Conservation (phyloP, 1,140 invertebrate genomes). For the Harpegnathos saltator region DNA sequence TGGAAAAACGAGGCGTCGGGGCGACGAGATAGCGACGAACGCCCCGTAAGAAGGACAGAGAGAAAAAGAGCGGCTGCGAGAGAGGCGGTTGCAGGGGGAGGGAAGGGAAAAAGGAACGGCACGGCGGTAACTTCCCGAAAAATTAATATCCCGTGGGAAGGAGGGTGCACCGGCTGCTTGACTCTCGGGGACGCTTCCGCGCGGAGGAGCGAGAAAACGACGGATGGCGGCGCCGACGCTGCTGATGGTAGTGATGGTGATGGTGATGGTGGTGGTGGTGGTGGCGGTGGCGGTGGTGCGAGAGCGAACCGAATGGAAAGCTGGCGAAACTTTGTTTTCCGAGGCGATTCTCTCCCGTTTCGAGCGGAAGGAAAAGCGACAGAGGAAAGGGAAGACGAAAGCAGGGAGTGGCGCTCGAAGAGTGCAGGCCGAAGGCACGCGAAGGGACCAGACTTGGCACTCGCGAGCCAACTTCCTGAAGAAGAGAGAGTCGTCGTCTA, state of each 20-base stretch:
- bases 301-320: constrained; percentile 47
- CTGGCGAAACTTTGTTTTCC: constrained; percentile 76
- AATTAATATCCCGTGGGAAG: constrained; percentile 79
- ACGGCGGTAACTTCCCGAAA: constrained; percentile 78
- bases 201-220: constrained; percentile 47
- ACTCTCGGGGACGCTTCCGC: constrained; percentile 64
- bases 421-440: constrained; percentile 3
- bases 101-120: constrained; percentile 29
- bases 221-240: not conserved
- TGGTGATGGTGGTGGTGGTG: no score
- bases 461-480: constrained; percentile 20
- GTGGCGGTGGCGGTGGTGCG: not conserved
- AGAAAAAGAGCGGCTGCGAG: not conserved
- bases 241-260: no score
- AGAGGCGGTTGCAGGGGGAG: not conserved
- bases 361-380: not conserved
- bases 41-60: not conserved
- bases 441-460: constrained; percentile 2
- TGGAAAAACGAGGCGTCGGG: constrained; percentile 55
- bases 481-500: constrained; percentile 47
- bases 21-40: not conserved
- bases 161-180: constrained; percentile 73
- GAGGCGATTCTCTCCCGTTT: constrained; percentile 55
- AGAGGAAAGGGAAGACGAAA: not conserved
- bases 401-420: not conserved